phyloP scores from a whole-genome alignment of 2,797 vertebrate species.

The Uromys caudimaculatus region DNA sequence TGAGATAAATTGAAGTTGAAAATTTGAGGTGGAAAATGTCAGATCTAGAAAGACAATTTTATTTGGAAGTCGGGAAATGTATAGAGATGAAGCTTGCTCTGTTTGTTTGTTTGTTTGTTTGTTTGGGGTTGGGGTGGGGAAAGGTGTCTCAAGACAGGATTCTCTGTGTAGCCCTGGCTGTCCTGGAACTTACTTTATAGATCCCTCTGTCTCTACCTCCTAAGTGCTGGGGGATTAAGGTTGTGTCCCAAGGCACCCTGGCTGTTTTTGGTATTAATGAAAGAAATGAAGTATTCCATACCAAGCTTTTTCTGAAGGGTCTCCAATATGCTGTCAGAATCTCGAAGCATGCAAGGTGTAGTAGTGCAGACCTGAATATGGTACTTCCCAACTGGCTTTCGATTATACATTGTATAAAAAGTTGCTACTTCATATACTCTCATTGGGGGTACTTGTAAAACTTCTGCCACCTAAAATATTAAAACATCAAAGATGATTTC shows the following conservation, averaged over 20 bases:
- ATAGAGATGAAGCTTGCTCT: neutral
- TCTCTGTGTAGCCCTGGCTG: neutral
- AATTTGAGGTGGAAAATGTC: conserved; percentile 42
- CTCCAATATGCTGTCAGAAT: conserved; percentile 97
- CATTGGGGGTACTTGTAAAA: conserved; percentile 95
- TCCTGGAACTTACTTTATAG: neutral
- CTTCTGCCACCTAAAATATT: conserved; percentile 93
- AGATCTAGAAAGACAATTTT: conserved; percentile 51
- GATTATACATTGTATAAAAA: conserved; percentile 99
- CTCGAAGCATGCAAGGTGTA: conserved; percentile 97
- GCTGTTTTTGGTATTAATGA: neutral
- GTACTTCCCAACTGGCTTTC: conserved; percentile 97
- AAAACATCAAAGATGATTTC: conserved; percentile 50
- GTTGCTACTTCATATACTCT: conserved; percentile 99
- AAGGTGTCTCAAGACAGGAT: neutral
- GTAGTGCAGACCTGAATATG: conserved; percentile 99
- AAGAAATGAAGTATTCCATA: conserved; percentile 83
- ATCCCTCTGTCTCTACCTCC: neutral
- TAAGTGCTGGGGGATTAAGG: neutral
- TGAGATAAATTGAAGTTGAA: neutral
- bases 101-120: neutral
- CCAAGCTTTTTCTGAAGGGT: conserved; percentile 97
- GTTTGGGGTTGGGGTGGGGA: neutral
- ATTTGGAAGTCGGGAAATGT: neutral
- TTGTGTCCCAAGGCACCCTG: neutral